phyloP scores from a whole-genome alignment of 2,113 vertebrate genomes.

The Pterocles gutturalis region DNA sequence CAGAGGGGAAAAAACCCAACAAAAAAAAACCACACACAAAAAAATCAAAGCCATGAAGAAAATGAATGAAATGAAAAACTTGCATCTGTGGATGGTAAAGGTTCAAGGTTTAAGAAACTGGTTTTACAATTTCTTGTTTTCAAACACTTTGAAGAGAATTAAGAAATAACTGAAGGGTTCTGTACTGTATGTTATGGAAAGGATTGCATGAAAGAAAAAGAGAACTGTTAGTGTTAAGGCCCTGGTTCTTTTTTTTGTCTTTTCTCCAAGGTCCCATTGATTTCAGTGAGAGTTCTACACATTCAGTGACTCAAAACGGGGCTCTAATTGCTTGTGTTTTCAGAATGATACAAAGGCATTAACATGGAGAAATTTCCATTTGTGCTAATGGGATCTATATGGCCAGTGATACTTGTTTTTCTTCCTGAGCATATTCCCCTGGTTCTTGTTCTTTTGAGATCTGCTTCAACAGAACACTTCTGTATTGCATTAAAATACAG shows the following conservation, averaged over 20 bases:
- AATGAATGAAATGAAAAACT: neutral
- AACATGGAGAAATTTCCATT: neutral
- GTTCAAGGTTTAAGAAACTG: neutral
- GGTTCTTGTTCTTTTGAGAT: conserved; percentile 4
- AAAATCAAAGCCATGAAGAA: neutral
- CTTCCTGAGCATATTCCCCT: neutral
- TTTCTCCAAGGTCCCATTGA: neutral
- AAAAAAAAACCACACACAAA: neutral
- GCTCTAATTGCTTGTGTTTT: conserved; percentile 25
- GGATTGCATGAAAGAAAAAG: neutral
- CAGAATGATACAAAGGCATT: neutral
- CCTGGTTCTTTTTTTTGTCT: neutral
- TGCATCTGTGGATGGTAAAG: neutral
- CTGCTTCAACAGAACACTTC: neutral
- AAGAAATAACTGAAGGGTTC: neutral
- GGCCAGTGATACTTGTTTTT: neutral
- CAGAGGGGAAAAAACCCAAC: neutral
- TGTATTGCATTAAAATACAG: conserved; percentile 20
- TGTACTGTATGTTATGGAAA: neutral
- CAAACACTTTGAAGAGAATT: neutral
- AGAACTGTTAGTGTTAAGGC: neutral
- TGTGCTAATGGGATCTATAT: neutral
- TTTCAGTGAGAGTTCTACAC: neutral
- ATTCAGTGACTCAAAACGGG: neutral
- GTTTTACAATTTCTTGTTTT: neutral